phyloP scores from a whole-genome alignment of 64 coral and sea anemone species.

The Montipora foliosa region DNA sequence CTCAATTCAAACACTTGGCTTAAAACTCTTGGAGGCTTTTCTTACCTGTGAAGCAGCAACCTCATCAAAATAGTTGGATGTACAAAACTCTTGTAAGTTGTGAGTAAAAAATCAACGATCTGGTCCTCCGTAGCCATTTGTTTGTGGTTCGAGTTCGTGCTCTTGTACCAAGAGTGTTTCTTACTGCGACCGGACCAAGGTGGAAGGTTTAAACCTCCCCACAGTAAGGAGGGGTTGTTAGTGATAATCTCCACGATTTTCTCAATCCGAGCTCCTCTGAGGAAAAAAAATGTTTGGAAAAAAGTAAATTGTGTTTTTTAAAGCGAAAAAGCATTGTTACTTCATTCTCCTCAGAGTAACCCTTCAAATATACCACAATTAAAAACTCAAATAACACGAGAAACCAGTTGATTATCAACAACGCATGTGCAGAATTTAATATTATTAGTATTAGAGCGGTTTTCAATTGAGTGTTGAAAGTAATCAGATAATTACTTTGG shows the following conservation, averaged over 20 bases:
- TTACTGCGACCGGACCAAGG: constrained; percentile 65
- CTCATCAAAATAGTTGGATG: constrained; percentile 88
- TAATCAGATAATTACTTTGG: no score
- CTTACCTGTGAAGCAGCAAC: constrained; percentile 90
- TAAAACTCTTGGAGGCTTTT: background rate
- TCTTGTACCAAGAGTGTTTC: constrained; percentile 51
- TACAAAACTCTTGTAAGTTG: constrained; percentile 89
- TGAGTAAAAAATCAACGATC: constrained; percentile 87
- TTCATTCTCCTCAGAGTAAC: no score
- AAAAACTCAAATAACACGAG: no score
- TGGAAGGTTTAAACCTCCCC: constrained; percentile 84
- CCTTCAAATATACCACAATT: no score
- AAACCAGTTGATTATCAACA: no score
- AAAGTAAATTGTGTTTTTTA: background rate
- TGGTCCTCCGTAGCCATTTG: constrained; percentile 77
- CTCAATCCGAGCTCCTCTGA: constrained; percentile 87
- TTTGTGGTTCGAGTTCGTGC: constrained; percentile 44
- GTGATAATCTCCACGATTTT: constrained; percentile 90
- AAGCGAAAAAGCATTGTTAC: no score
- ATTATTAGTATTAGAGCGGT: no score
- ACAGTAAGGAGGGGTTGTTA: constrained; percentile 74
- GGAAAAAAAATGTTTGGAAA: background rate
- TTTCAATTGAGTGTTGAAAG: no score
- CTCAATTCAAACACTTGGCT: no score
- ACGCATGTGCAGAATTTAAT: no score